phyloP scores from a whole-genome alignment of 37 sponge, comb jelly and placozoan genomes.

The Tethya wilhelma region DNA sequence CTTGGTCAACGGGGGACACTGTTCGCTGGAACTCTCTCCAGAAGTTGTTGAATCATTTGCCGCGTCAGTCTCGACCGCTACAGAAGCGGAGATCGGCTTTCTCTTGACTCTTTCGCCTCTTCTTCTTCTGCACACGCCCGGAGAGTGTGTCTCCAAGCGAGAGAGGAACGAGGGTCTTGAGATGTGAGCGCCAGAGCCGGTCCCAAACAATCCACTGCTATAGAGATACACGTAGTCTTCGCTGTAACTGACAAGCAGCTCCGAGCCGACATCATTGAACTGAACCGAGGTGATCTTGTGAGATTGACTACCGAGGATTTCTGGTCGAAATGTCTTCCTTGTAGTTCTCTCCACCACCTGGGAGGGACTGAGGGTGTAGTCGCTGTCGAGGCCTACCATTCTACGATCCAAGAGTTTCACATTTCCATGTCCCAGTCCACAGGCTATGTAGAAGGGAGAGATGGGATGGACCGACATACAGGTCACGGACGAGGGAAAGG shows the following conservation, averaged over 20 bases:
- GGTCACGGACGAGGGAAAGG: slow-evolving; percentile 56
- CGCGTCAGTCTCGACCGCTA: not conserved
- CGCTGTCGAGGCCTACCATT: slow-evolving; percentile 1
- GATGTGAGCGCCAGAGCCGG: not conserved
- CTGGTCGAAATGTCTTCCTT: slow-evolving; percentile 16
- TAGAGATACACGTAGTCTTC: slow-evolving; percentile 86
- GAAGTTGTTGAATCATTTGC: not conserved
- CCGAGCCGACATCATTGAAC: slow-evolving; percentile 64
- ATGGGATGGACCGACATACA: slow-evolving; percentile 75
- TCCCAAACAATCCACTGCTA: slow-evolving; percentile 46
- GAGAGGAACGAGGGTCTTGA: slow-evolving; percentile 6
- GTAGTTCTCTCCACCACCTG: not conserved
- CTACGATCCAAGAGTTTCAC: slow-evolving; percentile 76
- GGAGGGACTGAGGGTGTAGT: not conserved
- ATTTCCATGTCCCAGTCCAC: slow-evolving; percentile 71
- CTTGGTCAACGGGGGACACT: slow-evolving; percentile 20
- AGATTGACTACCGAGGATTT: slow-evolving; percentile 12
- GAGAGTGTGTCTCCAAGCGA: slow-evolving; percentile 8
- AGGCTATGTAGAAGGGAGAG: slow-evolving; percentile 64
- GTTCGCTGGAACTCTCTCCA: not conserved
- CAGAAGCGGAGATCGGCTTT: not conserved
- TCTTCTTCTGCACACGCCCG: not conserved
- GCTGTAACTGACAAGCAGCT: slow-evolving; percentile 82
- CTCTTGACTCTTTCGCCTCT: not conserved
- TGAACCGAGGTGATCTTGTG: slow-evolving; percentile 72